Base-by-base conservation (phyloP, 2,888 invertebrate genomes). In the Tethea ocularis region DNA sequence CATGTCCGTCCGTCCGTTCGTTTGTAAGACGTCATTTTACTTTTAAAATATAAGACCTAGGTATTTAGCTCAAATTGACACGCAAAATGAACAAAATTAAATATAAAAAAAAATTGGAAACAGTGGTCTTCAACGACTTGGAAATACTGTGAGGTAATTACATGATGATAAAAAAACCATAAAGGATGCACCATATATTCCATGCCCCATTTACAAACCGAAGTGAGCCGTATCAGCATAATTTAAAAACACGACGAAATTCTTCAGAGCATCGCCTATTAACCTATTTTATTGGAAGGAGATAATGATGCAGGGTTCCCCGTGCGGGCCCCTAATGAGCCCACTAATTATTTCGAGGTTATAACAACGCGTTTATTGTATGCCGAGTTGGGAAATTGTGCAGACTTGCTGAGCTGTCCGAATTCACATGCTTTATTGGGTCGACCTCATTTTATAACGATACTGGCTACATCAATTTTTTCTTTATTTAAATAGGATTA, bases 271-370 rank as follows among this genome's bases (percentile, higher is more conserved):
- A 46, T 46, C 46, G 10, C 20, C 46, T 46, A 46, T 46, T 46
- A 46, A 46, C 46, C 46, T 46, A 46, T 46, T 46, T 46, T 20
- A 46, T 46, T 20, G 46, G 20, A 10, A 20, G 20, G 46, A 15
- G 46, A 46, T 41, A 41, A 41, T 46, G 46, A 17, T 10, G 46
- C 20, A 20, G 46, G 46, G 46, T 20, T 46, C 17, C 6, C 38
- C 38, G 38, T 38, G 38, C 38, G 38, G 38, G 7, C n/a, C 64
- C 61, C 72, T 78, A 78, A 78, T 80, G 80, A 78, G 64, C 65
- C 68, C 73, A 62, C 74, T 73, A 79, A 78, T 78, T 77, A 74
- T 79, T 71, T 75, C 71, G 68, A 38, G n/a, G 75, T 68, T 71
- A 75, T 79, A 72, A 70, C 72, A 61, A 59, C 51, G 61, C 68